Percentiles rank a stretch among this genome's conserved stretches.
These are phyloP conservation scores for Acanthopleura granulata DNA, from an alignment of 2,888 invertebrate species.

Conservation along the genomic window DNA sequence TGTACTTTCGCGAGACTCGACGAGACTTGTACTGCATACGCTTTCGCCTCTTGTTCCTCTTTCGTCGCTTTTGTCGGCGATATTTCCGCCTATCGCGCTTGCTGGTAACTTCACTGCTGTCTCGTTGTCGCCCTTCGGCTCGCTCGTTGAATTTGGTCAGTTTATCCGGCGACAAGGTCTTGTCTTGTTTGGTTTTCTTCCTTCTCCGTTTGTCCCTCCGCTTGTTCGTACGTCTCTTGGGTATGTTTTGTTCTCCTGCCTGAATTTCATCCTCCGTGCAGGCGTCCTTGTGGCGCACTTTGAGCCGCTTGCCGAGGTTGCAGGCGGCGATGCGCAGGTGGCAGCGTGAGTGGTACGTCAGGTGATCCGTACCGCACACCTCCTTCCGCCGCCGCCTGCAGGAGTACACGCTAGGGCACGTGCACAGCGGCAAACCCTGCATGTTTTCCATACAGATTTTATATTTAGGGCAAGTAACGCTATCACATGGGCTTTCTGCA, in stretches of 20 bases:
- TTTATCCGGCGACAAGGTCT: conserved; percentile 11
- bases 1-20: background rate
- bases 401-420: conserved; percentile 57
- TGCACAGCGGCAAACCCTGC: conserved; percentile 64
- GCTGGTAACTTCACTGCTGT: background rate
- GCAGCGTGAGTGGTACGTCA: conserved; percentile 53
- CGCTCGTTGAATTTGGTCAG: background rate
- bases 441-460: conserved; percentile 65
- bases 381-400: conserved; percentile 46
- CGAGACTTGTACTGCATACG: background rate
- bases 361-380: conserved; percentile 60
- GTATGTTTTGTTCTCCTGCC: background rate
- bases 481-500: conserved; percentile 49
- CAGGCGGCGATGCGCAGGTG: conserved; percentile 52
- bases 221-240: background rate
- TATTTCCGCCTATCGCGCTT: conserved; percentile 19
- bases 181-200: conserved; percentile 6
- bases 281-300: conserved; percentile 37
- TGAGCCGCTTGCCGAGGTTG: conserved; percentile 39
- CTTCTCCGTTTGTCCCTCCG: background rate
- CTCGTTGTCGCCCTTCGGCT: background rate
- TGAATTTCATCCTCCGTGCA: conserved; percentile 2
- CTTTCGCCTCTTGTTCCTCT: conserved; percentile 14
- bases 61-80: conserved; percentile 23
- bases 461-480: conserved; percentile 58